These are phyloP conservation scores for Sarcoramphus papa DNA, from an alignment of 2,797 vertebrate genomes.

Conservation along the genomic window DNA sequence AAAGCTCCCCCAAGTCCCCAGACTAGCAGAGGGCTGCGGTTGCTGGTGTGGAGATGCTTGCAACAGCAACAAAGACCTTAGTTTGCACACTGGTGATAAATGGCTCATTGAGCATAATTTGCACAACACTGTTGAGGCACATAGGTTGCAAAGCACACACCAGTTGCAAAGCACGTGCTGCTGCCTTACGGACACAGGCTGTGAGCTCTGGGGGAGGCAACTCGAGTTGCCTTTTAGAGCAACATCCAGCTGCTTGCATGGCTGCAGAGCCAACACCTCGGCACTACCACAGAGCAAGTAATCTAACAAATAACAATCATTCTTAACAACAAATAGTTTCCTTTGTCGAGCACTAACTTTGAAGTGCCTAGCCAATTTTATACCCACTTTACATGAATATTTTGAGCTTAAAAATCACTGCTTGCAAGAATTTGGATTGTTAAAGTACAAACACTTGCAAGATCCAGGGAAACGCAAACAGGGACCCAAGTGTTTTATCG, in stretches of 20 bases:
- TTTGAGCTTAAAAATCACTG: not conserved
- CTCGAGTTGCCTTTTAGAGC: not conserved
- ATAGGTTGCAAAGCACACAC: not conserved
- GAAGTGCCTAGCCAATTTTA: not conserved
- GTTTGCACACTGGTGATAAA: not conserved
- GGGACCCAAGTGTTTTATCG: not conserved
- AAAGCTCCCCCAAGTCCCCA: no score
- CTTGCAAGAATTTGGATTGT: not conserved
- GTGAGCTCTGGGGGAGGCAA: not conserved
- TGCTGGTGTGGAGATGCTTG: not conserved
- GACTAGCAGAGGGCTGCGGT: not conserved
- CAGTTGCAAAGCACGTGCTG: not conserved
- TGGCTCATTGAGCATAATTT: not conserved
- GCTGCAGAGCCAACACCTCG: not conserved
- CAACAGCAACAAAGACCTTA: not conserved
- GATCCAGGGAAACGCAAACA: not conserved
- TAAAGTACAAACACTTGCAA: not conserved
- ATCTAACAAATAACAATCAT: not conserved
- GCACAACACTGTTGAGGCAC: rapidly evolving
- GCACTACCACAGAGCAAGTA: not conserved
- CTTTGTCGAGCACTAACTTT: not conserved
- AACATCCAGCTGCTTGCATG: not conserved
- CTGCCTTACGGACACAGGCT: not conserved
- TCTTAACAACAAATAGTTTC: not conserved
- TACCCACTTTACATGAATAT: not conserved